phyloP scores from a whole-genome alignment of 2,113 vertebrate genomes.

The Ardeotis arabs region DNA sequence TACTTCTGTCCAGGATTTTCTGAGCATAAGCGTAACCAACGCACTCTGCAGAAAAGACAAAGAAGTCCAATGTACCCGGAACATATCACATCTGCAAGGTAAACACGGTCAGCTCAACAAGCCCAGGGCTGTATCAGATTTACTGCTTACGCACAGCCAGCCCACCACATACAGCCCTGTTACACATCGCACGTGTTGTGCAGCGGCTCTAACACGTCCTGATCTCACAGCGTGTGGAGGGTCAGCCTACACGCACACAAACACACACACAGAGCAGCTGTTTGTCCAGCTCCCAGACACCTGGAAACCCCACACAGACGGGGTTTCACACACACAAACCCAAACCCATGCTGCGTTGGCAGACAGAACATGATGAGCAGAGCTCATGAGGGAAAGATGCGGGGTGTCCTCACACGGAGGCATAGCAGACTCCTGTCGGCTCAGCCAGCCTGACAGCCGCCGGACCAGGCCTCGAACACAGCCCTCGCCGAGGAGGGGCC shows the following conservation, averaged over 20 bases:
- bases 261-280: not conserved
- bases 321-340: fast-evolving
- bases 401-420: fast-evolving
- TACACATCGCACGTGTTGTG: fast-evolving
- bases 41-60: not conserved
- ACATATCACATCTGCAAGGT: not conserved
- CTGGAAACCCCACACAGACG: fast-evolving
- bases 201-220: fast-evolving
- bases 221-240: fast-evolving
- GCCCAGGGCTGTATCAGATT: fast-evolving
- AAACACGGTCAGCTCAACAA: not conserved
- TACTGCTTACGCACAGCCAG: fast-evolving
- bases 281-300: not conserved
- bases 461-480: not conserved
- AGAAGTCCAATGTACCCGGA: not conserved
- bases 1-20: not conserved
- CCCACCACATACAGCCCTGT: fast-evolving
- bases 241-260: too few species aligned
- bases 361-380: fast-evolving
- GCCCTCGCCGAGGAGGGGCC: fast-evolving
- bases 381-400: fast-evolving
- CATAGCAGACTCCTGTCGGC: fast-evolving
- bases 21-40: not conserved
- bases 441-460: too few species aligned
- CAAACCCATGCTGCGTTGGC: fast-evolving